Conservation (phyloP, 2,113 vertebrate genomes). For the Bungarus multicinctus region DNA sequence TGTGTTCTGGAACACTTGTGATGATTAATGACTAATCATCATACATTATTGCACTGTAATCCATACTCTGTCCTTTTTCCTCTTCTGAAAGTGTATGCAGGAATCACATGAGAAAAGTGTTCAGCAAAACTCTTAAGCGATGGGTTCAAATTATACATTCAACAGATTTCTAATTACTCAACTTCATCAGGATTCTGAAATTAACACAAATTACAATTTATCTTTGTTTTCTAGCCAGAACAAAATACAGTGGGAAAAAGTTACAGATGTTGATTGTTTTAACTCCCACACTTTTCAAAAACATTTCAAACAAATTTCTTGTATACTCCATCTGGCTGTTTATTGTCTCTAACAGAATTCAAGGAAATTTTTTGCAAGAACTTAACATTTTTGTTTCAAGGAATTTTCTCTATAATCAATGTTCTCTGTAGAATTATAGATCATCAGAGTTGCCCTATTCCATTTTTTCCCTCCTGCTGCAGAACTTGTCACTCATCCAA, state of each 20-base stretch:
- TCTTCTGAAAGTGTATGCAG: background rate
- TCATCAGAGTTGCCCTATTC: background rate
- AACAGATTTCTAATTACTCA: background rate
- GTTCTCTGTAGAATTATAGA: background rate
- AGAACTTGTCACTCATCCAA: background rate
- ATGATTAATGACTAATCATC: background rate
- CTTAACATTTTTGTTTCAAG: background rate
- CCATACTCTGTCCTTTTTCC: background rate
- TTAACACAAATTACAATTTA: constrained; percentile 21
- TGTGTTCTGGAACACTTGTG: constrained; percentile 13
- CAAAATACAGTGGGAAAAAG: constrained; percentile 9
- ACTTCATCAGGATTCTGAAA: background rate
- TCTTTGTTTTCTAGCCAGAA: background rate
- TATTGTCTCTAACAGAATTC: background rate
- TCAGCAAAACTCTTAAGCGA: background rate
- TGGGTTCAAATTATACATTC: background rate
- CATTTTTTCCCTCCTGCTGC: background rate
- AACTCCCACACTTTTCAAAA: background rate
- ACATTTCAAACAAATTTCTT: constrained; percentile 10
- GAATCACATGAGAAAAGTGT: background rate
- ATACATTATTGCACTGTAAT: background rate
- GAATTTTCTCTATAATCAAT: background rate
- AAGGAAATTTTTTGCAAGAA: background rate
- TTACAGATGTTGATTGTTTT: background rate
- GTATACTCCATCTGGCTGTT: background rate